A percentile compares a stretch with the other conserved stretches of the same genome.
phyloP scores from a whole-genome alignment of 2,797 vertebrate genomes.

The Pangasius macronema region DNA sequence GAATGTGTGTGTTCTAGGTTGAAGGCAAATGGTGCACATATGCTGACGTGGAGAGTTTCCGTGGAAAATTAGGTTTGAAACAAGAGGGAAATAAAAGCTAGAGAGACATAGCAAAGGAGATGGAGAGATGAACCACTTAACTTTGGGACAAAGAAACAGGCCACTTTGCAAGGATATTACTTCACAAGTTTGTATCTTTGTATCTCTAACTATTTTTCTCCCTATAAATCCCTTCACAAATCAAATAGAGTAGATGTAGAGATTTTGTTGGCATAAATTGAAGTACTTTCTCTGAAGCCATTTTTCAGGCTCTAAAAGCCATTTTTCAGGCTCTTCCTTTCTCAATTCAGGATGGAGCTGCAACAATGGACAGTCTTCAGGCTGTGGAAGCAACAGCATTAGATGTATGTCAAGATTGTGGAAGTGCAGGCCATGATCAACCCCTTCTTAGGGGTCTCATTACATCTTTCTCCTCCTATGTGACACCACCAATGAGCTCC shows the following conservation, averaged over 20 bases:
- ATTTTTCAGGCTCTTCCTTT: not conserved
- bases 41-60: slow-evolving; percentile 70
- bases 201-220: not conserved
- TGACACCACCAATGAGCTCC: not conserved
- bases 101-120: slow-evolving; percentile 62
- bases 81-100: slow-evolving; percentile 72
- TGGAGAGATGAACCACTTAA: slow-evolving; percentile 39
- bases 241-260: not conserved
- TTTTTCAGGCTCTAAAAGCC: not conserved
- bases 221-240: not conserved
- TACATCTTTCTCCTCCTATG: not conserved
- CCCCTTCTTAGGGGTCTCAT: not conserved
- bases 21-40: slow-evolving; percentile 50
- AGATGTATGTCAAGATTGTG: not conserved
- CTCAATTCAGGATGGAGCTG: not conserved
- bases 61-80: slow-evolving; percentile 69
- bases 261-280: not conserved
- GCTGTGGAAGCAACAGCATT: not conserved
- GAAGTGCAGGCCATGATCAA: not conserved
- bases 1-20: slow-evolving; percentile 33
- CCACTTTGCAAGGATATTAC: slow-evolving; percentile 67
- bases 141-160: slow-evolving; percentile 65
- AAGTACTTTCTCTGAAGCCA: not conserved
- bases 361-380: not conserved
- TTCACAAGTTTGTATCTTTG: slow-evolving; percentile 19